Evolutionary conservation across 2,888 invertebrate species (phyloP).

Genomic region (Folsomia candida): DNA sequence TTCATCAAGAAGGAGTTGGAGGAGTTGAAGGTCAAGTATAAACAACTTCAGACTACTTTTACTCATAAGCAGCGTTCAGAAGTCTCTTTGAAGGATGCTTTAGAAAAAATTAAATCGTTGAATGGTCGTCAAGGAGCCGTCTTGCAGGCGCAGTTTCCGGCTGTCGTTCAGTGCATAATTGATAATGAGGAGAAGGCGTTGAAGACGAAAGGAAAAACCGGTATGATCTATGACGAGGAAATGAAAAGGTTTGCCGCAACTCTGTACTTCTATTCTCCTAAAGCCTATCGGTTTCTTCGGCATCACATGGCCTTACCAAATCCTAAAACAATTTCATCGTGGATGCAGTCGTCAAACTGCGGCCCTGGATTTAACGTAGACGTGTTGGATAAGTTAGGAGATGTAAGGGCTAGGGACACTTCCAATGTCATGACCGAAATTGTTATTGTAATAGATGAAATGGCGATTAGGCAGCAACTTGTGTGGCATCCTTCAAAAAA

Average conservation of each 20-base stretch:
- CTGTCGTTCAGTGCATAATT: background rate
- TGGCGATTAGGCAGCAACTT: background rate
- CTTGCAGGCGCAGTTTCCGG: background rate
- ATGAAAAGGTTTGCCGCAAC: background rate
- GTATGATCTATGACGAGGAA: background rate
- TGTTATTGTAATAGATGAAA: background rate
- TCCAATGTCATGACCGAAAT: background rate
- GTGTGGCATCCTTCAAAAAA: background rate
- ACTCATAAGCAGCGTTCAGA: background rate
- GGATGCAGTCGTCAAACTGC: slow-evolving; percentile 10
- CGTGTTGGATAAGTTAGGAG: background rate
- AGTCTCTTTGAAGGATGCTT: background rate
- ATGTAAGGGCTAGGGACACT: background rate
- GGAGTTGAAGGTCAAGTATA: background rate
- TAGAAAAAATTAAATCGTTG: background rate
- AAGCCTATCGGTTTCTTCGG: background rate
- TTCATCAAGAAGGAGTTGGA: background rate
- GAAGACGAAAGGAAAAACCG: background rate
- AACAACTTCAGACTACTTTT: background rate
- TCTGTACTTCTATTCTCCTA: background rate
- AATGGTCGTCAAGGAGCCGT: background rate
- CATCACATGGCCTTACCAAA: background rate
- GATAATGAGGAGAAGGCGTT: background rate
- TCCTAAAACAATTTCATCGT: background rate
- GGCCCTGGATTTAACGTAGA: background rate